These are phyloP conservation scores for Hemichromis elongatus DNA, from an alignment of 2,113 vertebrate genomes.

Conservation along the genomic window DNA sequence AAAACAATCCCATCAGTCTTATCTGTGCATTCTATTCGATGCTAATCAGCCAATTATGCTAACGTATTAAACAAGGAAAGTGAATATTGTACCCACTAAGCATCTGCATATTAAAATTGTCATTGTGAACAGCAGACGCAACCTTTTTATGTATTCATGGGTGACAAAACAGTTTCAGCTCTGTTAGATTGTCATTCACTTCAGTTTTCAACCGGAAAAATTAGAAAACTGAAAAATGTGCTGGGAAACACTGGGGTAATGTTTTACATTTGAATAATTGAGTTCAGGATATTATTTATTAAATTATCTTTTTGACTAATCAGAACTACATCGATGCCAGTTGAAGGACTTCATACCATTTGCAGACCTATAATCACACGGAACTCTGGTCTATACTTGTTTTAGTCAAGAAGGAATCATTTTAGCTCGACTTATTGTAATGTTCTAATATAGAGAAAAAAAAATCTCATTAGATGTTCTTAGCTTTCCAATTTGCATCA, in stretches of 20 bases:
- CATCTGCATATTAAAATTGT: neutral
- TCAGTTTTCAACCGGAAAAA: neutral
- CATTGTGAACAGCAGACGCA: neutral
- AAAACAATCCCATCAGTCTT: neutral
- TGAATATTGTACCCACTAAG: neutral
- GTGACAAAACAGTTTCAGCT: neutral
- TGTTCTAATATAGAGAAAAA: constrained; percentile 1
- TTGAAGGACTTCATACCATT: neutral
- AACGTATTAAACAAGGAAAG: neutral
- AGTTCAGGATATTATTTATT: neutral
- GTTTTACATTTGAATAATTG: neutral
- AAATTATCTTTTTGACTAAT: neutral
- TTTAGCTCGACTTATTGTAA: neutral
- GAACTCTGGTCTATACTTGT: neutral
- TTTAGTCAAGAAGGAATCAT: neutral
- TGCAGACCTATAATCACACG: neutral
- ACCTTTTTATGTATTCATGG: neutral
- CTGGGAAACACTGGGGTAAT: neutral
- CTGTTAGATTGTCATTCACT: neutral
- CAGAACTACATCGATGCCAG: neutral
- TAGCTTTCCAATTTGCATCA: neutral
- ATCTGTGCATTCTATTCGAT: fast-evolving
- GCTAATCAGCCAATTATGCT: neutral
- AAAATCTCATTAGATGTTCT: neutral
- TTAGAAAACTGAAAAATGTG: neutral